These are phyloP conservation scores for Parus major DNA, from an alignment of 2,113 vertebrate species.

Conservation along the genomic window DNA sequence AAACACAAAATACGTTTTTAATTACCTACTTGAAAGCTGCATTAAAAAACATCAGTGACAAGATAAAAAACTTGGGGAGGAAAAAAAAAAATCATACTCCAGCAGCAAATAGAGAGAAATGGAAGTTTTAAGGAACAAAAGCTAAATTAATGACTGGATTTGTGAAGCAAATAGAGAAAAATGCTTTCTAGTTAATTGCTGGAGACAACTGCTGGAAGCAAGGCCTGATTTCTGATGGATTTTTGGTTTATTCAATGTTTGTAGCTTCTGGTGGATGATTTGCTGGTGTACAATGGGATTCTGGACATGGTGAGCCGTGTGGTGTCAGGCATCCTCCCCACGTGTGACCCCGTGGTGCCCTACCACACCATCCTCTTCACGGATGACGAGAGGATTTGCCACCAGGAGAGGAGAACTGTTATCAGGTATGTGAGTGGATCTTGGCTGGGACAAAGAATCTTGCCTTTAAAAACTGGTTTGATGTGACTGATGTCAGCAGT, in stretches of 20 bases:
- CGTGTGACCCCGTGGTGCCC: conserved; percentile 84
- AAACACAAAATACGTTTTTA: conserved; percentile 26
- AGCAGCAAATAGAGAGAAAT: background rate
- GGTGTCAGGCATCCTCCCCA: conserved; percentile 88
- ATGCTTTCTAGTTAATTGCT: background rate
- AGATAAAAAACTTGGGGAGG: background rate
- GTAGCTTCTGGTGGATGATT: conserved; percentile 93
- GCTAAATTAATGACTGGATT: background rate
- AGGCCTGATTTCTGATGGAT: background rate
- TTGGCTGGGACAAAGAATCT: background rate
- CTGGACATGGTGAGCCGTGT: conserved; percentile 84
- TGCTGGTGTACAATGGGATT: conserved; percentile 94
- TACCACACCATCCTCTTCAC: conserved; percentile 96
- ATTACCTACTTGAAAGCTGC: conserved; percentile 8
- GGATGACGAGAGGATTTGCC: conserved; percentile 76
- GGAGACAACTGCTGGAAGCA: background rate
- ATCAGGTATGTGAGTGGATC: conserved; percentile 77
- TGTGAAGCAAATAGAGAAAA: background rate
- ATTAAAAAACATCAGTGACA: background rate
- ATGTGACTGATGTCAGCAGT: background rate
- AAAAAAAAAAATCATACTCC: background rate
- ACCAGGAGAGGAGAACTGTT: conserved; percentile 81
- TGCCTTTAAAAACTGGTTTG: background rate
- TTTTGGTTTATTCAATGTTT: background rate
- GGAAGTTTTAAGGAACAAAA: background rate